Conservation (phyloP, 2,113 vertebrate genomes). For the Vidua chalybeata region DNA sequence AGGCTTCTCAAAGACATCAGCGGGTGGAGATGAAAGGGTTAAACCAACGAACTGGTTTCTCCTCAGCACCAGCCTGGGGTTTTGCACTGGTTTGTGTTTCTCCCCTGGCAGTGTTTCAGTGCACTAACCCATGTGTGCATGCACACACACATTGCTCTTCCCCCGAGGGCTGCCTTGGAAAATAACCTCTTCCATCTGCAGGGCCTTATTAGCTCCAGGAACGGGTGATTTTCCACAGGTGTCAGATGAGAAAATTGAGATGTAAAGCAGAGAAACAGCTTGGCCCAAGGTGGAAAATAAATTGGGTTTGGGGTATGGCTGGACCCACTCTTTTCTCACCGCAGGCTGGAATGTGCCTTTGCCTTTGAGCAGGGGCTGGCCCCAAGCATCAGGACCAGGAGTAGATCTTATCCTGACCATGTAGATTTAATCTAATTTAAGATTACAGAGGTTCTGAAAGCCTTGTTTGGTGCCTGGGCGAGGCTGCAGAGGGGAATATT, state of each 20-base stretch:
- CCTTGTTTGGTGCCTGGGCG: not conserved
- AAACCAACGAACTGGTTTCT: rapidly evolving
- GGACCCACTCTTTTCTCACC: rapidly evolving
- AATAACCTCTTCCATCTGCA: not conserved
- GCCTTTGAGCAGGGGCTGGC: not conserved
- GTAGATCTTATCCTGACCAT: rapidly evolving
- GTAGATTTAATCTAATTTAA: not conserved
- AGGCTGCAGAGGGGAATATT: not conserved
- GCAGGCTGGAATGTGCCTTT: not conserved
- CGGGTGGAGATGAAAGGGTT: not conserved
- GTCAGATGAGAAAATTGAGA: not conserved
- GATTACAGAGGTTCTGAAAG: not conserved
- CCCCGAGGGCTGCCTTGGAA: not conserved
- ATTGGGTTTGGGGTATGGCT: not conserved
- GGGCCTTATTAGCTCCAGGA: not conserved
- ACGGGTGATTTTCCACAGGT: not conserved
- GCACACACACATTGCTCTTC: not conserved
- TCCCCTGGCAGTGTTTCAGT: not conserved
- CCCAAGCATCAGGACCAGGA: not conserved
- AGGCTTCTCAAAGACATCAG: not conserved
- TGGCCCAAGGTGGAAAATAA: not conserved
- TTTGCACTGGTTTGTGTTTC: not conserved
- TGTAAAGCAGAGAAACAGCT: not conserved
- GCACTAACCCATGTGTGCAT: rapidly evolving
- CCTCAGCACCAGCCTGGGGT: not conserved